Base-by-base conservation (phyloP, 64 coral and sea anemone species). In the Montipora sp. region DNA sequence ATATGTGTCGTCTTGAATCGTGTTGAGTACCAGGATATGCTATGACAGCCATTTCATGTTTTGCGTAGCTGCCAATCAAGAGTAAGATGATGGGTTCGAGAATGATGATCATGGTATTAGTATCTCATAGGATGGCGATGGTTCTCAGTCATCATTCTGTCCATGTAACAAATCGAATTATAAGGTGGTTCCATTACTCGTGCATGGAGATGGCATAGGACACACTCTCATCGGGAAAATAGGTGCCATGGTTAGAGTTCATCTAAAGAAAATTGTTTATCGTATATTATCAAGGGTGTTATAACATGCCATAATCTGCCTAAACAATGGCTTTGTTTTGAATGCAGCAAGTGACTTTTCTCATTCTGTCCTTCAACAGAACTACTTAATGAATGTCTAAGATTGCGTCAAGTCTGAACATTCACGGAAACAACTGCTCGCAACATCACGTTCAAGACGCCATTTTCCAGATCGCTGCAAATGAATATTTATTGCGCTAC, bases 241-340 rank as follows among this genome's bases (percentile, higher is more conserved):
- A 50, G 79, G 53, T 82, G 79, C 23, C 11, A 14, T 82, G 46
- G 79, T 82, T 57, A 82, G 79, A 55, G 19, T 21, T 81, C 79
- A 81, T 4, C 51, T 81, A 81, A 2, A 1, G 47, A 23, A 51
- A 77, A 77, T 24, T 77, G 47, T 77, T 49, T 48, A 49, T 47
- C 24, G 20, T 77, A 77, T 15, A 53, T 48, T 82, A 23, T 51
- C 51, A 53, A 16, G 46, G 51, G 79, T 48, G 51, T 43, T 81
- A 53, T 50, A 81, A 53, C 18, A 82, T 82, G 79, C 13, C 47
- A 82, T 82, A 82, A 82, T 81, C 19, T 81, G 79, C 79, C 79
- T 55, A 81, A 53, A 69, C 65, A 59, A 50, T 81, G 50, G 49
- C 24, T 53, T 8, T 81, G 14, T 50, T 81, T 57, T 81, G 51